Evolutionary conservation across 2,113 vertebrate species (phyloP), one percentile per base, ranked within the genome.

Genomic region (Xenopus laevis): DNA sequence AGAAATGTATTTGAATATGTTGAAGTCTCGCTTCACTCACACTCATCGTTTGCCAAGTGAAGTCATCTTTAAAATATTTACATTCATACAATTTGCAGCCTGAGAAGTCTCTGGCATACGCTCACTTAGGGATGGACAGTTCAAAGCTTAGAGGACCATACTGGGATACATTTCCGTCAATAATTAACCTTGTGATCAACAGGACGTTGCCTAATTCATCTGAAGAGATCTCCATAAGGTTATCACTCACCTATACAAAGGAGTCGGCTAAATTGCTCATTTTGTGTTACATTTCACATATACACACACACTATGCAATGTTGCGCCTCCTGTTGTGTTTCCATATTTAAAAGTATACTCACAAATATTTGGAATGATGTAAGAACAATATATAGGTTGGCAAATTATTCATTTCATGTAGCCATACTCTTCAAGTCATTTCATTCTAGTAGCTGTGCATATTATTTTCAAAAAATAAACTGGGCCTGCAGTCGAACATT

Each of bases 21-120:
- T 55, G 9, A 27, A 52, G 72, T 61, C 33, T 58, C 72, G 17
- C 46, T 62, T 68, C 65, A 68, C 57, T 59, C 40, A 30, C 72
- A 62, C 65, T 13, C 12, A 8, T 4, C 17, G 7, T 47, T 58
- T 75, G 72, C 72, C 58, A 68, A 68, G 15, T 75, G 72, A 75
- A 27, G 46, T 68, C 44, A 68, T 68, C 61, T 20, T 65, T 62
- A 68, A 53, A 62, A 52, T 68, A 75, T 75, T 75, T 68, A 75
- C 57, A 75, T 75, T 68, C 65, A 62, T 50, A 55, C 27, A 67
- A 74, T 33, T 47, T 27, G 17, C 23, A 52, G 72, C 65, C 72
- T 62, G 30, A 60, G 58, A 75, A 47, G 18, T 66, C 58, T 10
- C 18, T 45, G 30, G 16, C 47, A 10, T 27, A 46, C 46, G 44